Evolutionary conservation across 1,140 invertebrate species (phyloP), one percentile per base, ranked within the genome.

Genomic region (Drosophila pruinosa): DNA sequence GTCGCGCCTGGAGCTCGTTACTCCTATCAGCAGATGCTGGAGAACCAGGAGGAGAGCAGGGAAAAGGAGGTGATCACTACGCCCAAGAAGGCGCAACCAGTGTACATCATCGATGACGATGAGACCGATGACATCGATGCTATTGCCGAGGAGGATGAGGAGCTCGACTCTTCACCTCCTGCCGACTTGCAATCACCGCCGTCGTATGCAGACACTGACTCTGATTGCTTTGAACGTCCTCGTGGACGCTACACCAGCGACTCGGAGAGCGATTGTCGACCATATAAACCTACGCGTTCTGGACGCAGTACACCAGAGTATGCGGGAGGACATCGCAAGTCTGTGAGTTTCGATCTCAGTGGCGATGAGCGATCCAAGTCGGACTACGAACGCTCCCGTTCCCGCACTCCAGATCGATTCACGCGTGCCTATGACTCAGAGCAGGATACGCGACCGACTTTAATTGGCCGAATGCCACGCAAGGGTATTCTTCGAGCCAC

Each of bases 281-380:
- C 88, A 0, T 75, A 80, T 19, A 89, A 88, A 5, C 83, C 75
- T 1, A 56, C 70, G 0, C 72, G 80, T 15, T 90, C 89, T 4
- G 89, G 89, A 4, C 86, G 89, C 28, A 91, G 89, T 21, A 90
- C 89, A 0, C 89, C 89, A 0, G 89, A 91, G 0, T 76, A 79
- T 14, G 53, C 48, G 3, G 67, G 80, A 1, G 75, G 78, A 2
- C 89, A 91, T 65, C 89, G 91, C 1, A 91, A 91, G 53, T 91
- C 90, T 0, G 91, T 91, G 0, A 91, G 90, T 43, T 91, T 91
- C 12, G 91, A 91, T 65, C 74, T 91, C 0, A 90, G 90, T n/a
- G 91, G 89, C 0, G 89, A 91, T 53, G 91, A 91, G 53, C 77
- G 81, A 4, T 90, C 90, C 36, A 89, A 77, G 22, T 91, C 90